A percentile compares a stretch with the other conserved stretches of the same genome.
Conservation (phyloP, 2,888 invertebrate genomes). For the Rotaria macrura region DNA sequence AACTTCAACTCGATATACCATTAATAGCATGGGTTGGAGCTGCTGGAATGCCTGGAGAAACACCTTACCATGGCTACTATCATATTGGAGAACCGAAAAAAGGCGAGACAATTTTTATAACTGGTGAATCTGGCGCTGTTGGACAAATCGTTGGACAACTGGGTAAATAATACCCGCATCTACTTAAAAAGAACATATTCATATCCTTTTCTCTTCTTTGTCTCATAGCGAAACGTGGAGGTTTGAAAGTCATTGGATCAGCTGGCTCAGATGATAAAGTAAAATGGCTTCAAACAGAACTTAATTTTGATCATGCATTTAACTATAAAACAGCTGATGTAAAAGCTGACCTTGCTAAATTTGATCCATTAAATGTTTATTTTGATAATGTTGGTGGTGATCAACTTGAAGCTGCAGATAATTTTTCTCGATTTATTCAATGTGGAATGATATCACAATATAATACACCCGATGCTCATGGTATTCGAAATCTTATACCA, state of each 20-base stretch:
- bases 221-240: slow-evolving; percentile 36
- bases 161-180: background rate
- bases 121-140: background rate
- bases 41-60: background rate
- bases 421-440: background rate
- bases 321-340: slow-evolving; percentile 63
- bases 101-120: background rate
- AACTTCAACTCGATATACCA: background rate
- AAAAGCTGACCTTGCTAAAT: slow-evolving; percentile 54
- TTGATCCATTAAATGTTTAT: slow-evolving; percentile 63
- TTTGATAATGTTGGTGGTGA: slow-evolving; percentile 61
- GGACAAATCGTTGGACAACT: slow-evolving; percentile 1
- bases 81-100: background rate
- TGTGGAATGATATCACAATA: slow-evolving; percentile 6
- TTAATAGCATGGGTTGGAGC: background rate
- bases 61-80: background rate
- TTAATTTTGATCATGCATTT: slow-evolving; percentile 61
- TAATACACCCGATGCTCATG: background rate
- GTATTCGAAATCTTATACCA: background rate
- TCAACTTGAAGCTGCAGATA: background rate
- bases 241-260: slow-evolving; percentile 61
- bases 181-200: too few relatives aligned
- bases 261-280: slow-evolving; percentile 64
- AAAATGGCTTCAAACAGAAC: slow-evolving; percentile 59
- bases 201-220: too few relatives aligned